These are phyloP conservation scores for Melanerpes aurifrons DNA, from an alignment of 2,113 vertebrate genomes.

Conservation along the genomic window DNA sequence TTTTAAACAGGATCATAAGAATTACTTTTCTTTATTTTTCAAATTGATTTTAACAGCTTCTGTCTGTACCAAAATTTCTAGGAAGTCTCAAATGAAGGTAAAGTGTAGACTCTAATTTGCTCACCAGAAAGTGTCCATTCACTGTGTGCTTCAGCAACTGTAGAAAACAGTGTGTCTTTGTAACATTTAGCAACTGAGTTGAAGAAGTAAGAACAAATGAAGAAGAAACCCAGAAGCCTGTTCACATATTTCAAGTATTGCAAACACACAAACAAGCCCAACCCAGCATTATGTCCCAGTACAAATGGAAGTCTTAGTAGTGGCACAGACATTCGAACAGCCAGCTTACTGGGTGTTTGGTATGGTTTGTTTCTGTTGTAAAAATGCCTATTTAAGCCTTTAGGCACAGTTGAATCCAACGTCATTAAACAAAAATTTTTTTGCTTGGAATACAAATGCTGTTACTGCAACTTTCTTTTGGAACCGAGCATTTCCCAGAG, in stretches of 20 bases:
- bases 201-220: constrained; percentile 25
- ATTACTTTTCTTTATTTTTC: neutral
- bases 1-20: neutral
- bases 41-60: neutral
- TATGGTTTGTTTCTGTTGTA: neutral
- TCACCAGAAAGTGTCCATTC: neutral
- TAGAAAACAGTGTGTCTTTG: neutral
- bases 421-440: neutral
- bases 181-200: constrained; percentile 10
- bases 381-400: neutral
- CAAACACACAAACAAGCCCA: constrained; percentile 40
- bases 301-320: constrained; percentile 29
- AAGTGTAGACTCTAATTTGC: neutral
- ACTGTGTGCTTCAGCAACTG: neutral
- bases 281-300: neutral
- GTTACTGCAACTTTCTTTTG: neutral
- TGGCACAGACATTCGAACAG: constrained; percentile 13
- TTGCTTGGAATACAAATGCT: neutral
- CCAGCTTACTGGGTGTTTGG: neutral
- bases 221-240: constrained; percentile 59
- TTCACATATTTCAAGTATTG: constrained; percentile 12
- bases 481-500: neutral
- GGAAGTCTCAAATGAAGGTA: neutral
- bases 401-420: neutral
- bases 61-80: neutral